These are phyloP conservation scores for Helogale parvula DNA, from an alignment of 2,113 vertebrate species.

Conservation along the genomic window DNA sequence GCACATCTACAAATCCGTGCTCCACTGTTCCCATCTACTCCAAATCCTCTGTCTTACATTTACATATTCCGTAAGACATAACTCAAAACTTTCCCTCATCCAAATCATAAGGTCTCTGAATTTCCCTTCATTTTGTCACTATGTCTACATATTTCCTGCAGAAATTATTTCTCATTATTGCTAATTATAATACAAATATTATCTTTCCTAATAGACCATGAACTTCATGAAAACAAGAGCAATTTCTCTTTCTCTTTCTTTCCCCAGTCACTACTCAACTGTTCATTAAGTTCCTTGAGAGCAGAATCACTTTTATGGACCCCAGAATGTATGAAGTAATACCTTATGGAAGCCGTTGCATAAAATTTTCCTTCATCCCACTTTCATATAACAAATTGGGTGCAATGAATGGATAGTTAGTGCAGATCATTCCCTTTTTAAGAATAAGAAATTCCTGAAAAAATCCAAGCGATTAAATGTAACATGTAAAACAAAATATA, in stretches of 20 bases:
- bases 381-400: background rate
- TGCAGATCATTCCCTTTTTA: background rate
- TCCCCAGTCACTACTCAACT: background rate
- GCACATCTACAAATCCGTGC: background rate
- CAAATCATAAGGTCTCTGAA: background rate
- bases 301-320: background rate
- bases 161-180: background rate
- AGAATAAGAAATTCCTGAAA: background rate
- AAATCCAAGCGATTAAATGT: background rate
- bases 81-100: background rate
- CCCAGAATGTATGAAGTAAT: background rate
- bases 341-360: background rate
- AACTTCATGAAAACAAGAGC: background rate
- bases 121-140: background rate
- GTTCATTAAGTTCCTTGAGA: background rate
- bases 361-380: background rate
- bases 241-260: background rate
- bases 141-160: background rate
- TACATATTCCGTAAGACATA: background rate
- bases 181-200: background rate
- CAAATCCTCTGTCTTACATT: background rate
- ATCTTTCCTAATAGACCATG: background rate
- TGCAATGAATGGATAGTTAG: background rate
- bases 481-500: background rate
- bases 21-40: background rate